Percentiles rank a stretch among this genome's conserved stretches.
These are phyloP conservation scores for Buteo buteo DNA, from an alignment of 2,113 vertebrate species.

Conservation along the genomic window DNA sequence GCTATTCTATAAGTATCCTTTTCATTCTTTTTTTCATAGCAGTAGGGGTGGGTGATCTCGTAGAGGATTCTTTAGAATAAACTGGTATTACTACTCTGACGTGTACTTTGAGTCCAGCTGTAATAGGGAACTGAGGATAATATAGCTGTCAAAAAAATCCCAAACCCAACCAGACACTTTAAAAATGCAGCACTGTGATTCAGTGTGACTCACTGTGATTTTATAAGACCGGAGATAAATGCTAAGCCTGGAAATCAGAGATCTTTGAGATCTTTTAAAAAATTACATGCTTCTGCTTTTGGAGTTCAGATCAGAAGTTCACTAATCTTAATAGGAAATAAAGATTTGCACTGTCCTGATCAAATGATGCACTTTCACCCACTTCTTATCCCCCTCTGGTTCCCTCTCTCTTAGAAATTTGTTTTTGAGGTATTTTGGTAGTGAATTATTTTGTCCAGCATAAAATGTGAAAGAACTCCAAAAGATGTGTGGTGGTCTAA, in stretches of 20 bases:
- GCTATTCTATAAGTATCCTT: not conserved
- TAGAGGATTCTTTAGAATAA: not conserved
- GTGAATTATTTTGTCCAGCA: not conserved
- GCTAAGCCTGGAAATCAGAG: not conserved
- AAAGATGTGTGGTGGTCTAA: not conserved
- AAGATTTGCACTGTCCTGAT: not conserved
- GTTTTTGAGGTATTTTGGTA: not conserved
- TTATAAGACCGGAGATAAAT: not conserved
- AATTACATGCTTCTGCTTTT: not conserved
- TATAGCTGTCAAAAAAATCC: not conserved
- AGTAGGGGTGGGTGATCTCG: not conserved
- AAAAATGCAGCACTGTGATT: not conserved
- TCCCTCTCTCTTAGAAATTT: not conserved
- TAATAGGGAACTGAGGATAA: not conserved
- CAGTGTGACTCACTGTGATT: not conserved
- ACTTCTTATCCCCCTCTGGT: not conserved
- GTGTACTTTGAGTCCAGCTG: not conserved
- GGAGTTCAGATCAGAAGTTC: not conserved
- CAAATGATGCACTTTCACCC: not conserved
- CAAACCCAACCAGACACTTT: not conserved
- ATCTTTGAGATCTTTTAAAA: not conserved
- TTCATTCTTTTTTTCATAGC: not conserved
- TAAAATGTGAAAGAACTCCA: not conserved
- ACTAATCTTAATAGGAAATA: not conserved
- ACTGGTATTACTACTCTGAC: not conserved